A percentile compares a stretch with the other conserved stretches of the same genome.
These are phyloP conservation scores for Petromus typicus DNA, from an alignment of 2,113 vertebrate genomes.

Conservation along the genomic window DNA sequence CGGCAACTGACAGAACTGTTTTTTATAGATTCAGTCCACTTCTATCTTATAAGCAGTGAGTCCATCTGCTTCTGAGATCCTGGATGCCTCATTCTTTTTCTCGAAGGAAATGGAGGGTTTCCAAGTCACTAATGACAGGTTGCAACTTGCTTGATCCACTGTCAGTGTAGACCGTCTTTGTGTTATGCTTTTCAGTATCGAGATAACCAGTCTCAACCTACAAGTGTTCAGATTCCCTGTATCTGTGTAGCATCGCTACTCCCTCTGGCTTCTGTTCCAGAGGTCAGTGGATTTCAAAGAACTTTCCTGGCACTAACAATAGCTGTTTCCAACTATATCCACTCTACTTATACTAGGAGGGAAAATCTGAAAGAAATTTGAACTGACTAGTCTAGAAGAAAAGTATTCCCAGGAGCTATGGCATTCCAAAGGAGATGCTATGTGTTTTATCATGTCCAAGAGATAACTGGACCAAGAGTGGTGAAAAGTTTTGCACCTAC, in stretches of 20 bases:
- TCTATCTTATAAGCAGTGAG: background rate
- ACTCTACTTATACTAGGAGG: background rate
- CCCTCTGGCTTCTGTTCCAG: background rate
- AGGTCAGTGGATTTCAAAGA: background rate
- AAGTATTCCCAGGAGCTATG: background rate
- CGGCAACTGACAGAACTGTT: background rate
- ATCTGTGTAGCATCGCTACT: background rate
- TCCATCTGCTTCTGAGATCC: background rate
- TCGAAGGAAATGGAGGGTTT: background rate
- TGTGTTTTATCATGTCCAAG: background rate
- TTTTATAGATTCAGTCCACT: background rate
- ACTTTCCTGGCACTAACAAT: background rate
- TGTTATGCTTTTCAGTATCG: background rate
- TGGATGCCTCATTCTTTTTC: background rate
- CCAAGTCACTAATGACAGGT: background rate
- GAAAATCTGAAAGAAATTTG: slow-evolving; percentile 34
- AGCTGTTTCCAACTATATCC: background rate
- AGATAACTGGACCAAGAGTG: background rate
- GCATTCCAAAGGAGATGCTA: slow-evolving; percentile 26
- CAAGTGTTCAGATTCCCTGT: background rate
- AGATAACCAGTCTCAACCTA: background rate
- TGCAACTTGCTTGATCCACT: background rate
- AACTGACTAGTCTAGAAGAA: background rate
- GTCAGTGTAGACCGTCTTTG: background rate
- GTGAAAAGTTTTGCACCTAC: background rate